These are phyloP conservation scores for Poeciliopsis turrubarensis DNA, from an alignment of 2,113 vertebrate genomes.

Conservation along the genomic window DNA sequence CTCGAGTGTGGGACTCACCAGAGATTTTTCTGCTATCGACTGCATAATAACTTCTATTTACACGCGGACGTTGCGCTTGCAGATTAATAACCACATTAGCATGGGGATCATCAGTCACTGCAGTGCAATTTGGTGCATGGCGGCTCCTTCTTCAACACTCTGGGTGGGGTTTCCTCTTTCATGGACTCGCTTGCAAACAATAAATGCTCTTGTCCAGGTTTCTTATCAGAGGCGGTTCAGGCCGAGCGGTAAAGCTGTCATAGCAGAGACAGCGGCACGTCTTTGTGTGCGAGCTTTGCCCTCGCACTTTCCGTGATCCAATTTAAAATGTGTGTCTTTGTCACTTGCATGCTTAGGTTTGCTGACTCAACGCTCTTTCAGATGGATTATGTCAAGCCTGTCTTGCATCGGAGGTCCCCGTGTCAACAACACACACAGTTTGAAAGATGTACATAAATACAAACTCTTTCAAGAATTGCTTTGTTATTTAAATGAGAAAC, in stretches of 20 bases:
- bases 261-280: constrained; percentile 11
- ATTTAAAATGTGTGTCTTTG: constrained; percentile 4
- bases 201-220: constrained; percentile 23
- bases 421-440: no score
- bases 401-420: neutral
- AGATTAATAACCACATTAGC: constrained; percentile 47
- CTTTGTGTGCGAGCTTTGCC: constrained; percentile 17
- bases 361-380: constrained; percentile 8
- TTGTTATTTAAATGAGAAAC: no score
- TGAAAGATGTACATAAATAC: no score
- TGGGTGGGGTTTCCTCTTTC: neutral
- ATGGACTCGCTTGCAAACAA: neutral
- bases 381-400: constrained; percentile 6
- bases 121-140: constrained; percentile 18
- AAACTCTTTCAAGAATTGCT: no score
- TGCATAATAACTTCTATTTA: constrained; percentile 48
- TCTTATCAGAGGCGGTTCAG: constrained; percentile 28
- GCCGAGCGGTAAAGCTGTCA: constrained; percentile 30
- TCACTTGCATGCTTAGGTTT: constrained; percentile 36
- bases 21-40: constrained; percentile 56
- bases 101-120: constrained; percentile 32
- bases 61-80: constrained; percentile 42
- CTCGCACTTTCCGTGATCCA: neutral
- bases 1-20: constrained; percentile 35
- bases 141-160: constrained; percentile 16